Conservation (phyloP, 2,888 invertebrate genomes). For the Aricia artaxerxes region DNA sequence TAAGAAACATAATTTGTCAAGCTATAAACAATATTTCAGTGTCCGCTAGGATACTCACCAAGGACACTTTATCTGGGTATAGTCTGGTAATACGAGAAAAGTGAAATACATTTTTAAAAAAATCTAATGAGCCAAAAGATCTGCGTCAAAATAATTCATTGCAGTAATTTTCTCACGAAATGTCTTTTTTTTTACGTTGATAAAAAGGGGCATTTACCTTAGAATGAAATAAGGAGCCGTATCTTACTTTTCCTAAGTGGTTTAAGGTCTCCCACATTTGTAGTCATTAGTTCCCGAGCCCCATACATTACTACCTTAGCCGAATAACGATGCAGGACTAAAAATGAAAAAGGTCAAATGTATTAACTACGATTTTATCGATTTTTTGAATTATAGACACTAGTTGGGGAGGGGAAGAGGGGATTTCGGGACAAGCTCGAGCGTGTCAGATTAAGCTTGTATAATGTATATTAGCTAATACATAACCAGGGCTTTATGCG, state of each 20-base stretch:
- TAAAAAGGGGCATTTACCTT: background rate
- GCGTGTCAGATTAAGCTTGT: too few relatives aligned
- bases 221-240: background rate
- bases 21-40: too few relatives aligned
- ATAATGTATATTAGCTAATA: too few relatives aligned
- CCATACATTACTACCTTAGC: background rate
- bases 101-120: background rate
- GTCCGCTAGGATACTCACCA: too few relatives aligned
- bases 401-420: too few relatives aligned
- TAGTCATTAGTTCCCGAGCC: background rate
- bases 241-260: background rate
- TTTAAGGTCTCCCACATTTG: background rate
- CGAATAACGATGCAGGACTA: background rate
- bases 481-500: too few relatives aligned
- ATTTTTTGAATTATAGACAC: too few relatives aligned
- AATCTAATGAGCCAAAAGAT: background rate
- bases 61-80: too few relatives aligned
- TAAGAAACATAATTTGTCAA: too few relatives aligned
- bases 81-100: too few relatives aligned
- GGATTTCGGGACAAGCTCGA: too few relatives aligned
- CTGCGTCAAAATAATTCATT: background rate
- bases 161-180: background rate
- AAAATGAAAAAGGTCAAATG: background rate
- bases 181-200: background rate
- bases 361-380: too few relatives aligned